Evolutionary conservation across 2,113 vertebrate genomes (phyloP), one percentile per base, ranked within the genome.

Genomic region (Coryphaenoides rupestris): DNA sequence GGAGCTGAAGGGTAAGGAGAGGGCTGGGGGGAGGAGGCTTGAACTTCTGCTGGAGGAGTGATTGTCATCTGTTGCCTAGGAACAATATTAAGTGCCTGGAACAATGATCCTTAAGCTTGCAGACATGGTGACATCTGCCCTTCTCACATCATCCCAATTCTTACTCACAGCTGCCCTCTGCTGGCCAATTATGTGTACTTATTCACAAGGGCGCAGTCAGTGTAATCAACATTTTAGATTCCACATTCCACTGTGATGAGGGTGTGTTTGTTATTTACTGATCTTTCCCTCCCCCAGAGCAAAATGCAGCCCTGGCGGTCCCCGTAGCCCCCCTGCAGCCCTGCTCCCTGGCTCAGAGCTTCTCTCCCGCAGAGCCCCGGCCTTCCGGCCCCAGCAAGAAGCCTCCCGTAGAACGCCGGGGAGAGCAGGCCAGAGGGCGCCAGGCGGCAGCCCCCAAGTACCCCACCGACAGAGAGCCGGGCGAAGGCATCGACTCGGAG

Each of bases 401-500:
- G 60, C 49, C 62, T 2, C 52, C 10, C 2, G 3, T 2, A 15
- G 54, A 49, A 0, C 78, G 61, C 60, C 69, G 55, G 12, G 70
- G 66, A 33, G 73, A 75, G 45, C 68, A 78, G 16, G 55, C 76
- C 53, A 68, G 53, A 40, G 62, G 22, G 26, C 56, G 40, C 2
- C 75, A 70, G 16, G 55, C 60, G 10, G 14, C 60, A 9, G 14
- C 66, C 13, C 33, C 61, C 16, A 74, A 73, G 14, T 89, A 83
- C 66, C 86, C 86, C n/a, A 47, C 72, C 14, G 86, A 84, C 62
- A 86, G 90, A 81, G 90, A 91, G 58, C 90, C 91, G 1, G 90
- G 87, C 6, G 91, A 92, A 69, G 91, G 91, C 60, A 90, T 90
- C 0, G 90, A 92, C 68, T 87, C 89, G 0, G 88, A 91, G 66